phyloP scores from a whole-genome alignment of 2,888 invertebrate species.

The Lycophotia porphyrea region DNA sequence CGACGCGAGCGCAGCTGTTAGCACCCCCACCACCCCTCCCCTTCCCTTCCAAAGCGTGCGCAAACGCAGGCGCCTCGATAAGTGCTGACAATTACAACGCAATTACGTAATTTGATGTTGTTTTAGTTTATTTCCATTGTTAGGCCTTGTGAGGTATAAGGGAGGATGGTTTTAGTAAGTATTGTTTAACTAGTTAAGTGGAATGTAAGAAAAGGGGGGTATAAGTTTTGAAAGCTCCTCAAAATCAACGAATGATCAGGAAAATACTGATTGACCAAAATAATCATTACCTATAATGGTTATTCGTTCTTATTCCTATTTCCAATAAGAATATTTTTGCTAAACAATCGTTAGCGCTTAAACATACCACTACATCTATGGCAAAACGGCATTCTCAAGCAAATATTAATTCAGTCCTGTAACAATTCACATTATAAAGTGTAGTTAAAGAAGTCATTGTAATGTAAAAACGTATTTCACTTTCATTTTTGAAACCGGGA shows the following conservation, averaged over 20 bases:
- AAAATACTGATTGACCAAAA: background rate
- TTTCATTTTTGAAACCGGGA: background rate
- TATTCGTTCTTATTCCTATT: background rate
- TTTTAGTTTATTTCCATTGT: constrained; percentile 38
- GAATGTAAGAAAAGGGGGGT: background rate
- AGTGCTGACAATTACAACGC: constrained; percentile 72
- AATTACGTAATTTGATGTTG: constrained; percentile 61
- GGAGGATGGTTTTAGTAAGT: background rate
- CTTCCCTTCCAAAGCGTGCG: constrained; percentile 49
- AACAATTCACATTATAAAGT: background rate
- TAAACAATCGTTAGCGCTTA: background rate
- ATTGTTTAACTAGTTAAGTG: background rate
- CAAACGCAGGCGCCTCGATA: constrained; percentile 69
- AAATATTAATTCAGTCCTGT: background rate
- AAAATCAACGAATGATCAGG: background rate
- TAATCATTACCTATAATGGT: background rate
- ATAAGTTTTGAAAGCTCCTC: background rate
- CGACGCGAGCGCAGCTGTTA: constrained; percentile 65
- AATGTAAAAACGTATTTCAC: background rate
- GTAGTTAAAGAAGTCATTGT: background rate
- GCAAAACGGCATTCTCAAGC: background rate
- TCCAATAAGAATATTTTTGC: constrained; percentile 5
- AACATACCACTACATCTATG: background rate
- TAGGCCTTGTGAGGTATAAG: background rate
- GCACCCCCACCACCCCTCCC: constrained; percentile 58